Conservation (phyloP, 2,113 vertebrate species). For the Telmatochromis bifrenatus region DNA sequence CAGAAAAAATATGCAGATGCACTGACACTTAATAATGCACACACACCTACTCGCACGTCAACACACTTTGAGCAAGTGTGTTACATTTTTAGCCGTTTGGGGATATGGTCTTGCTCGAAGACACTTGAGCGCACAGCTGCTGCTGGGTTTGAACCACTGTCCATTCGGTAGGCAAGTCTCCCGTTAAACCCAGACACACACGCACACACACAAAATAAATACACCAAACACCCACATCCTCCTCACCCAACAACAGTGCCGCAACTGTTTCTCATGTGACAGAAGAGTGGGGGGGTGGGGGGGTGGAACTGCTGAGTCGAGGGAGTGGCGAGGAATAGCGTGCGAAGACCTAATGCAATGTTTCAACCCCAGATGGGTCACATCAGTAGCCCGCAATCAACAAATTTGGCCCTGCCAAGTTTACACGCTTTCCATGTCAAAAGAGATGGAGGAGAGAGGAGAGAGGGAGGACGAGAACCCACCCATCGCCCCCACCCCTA, state of each 20-base stretch:
- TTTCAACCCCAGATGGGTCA: conserved; percentile 68
- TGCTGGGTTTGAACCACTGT: conserved; percentile 1
- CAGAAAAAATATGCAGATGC: background rate
- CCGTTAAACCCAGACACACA: conserved; percentile 7
- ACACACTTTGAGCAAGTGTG: background rate
- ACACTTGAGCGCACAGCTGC: conserved; percentile 4
- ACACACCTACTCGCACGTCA: background rate
- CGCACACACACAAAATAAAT: conserved; percentile 34
- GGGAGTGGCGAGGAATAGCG: conserved; percentile 60
- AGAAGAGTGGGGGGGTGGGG: background rate
- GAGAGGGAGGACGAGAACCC: background rate
- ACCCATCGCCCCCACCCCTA: background rate
- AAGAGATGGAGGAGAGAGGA: background rate
- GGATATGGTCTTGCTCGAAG: background rate
- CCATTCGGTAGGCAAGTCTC: background rate
- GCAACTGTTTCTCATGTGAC: conserved; percentile 65
- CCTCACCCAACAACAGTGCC: conserved; percentile 45
- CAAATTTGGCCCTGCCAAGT: conserved; percentile 62
- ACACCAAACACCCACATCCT: conserved; percentile 54
- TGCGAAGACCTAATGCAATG: conserved; percentile 68
- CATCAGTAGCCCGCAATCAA: conserved; percentile 70
- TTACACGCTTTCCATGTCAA: conserved; percentile 60
- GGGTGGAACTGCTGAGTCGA: conserved; percentile 1
- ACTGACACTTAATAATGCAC: background rate
- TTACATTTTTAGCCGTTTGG: background rate